phyloP scores from a whole-genome alignment of 2,797 vertebrate species.

The Todus mexicanus region DNA sequence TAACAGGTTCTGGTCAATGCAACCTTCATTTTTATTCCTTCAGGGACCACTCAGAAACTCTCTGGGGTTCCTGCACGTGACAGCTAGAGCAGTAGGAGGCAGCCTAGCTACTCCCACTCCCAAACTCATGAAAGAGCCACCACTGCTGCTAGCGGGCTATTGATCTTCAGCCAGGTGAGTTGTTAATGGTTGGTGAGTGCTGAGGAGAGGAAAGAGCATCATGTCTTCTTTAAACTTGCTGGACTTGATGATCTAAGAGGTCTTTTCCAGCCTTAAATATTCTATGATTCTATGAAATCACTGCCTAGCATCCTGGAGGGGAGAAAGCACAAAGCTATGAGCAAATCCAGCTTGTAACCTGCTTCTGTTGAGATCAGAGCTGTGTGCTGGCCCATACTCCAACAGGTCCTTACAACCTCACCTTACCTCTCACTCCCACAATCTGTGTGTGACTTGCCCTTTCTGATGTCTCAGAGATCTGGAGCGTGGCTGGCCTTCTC shows the following conservation, averaged over 20 bases:
- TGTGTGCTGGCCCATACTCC: accelerated
- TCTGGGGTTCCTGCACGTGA: background rate
- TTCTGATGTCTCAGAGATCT: background rate
- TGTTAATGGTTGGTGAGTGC: background rate
- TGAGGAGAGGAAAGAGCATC: background rate
- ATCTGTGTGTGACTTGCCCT: background rate
- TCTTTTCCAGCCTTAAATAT: too few species aligned
- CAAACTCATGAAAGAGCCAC: background rate
- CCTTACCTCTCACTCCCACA: background rate
- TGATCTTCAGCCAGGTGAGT: background rate
- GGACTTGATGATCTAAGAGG: too few species aligned
- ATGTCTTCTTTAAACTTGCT: background rate
- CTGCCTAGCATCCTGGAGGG: background rate
- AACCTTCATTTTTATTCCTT: background rate
- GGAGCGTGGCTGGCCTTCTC: background rate
- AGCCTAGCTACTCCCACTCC: background rate
- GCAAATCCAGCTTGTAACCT: background rate
- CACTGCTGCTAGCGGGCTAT: background rate
- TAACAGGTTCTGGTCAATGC: background rate
- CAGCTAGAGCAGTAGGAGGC: background rate
- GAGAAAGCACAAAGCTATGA: background rate
- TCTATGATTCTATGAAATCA: too few species aligned
- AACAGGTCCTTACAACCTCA: background rate
- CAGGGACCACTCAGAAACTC: background rate
- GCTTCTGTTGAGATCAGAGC: background rate